Evolutionary conservation across 2,797 vertebrate species (phyloP).

Genomic region (Sebastes diploproa): DNA sequence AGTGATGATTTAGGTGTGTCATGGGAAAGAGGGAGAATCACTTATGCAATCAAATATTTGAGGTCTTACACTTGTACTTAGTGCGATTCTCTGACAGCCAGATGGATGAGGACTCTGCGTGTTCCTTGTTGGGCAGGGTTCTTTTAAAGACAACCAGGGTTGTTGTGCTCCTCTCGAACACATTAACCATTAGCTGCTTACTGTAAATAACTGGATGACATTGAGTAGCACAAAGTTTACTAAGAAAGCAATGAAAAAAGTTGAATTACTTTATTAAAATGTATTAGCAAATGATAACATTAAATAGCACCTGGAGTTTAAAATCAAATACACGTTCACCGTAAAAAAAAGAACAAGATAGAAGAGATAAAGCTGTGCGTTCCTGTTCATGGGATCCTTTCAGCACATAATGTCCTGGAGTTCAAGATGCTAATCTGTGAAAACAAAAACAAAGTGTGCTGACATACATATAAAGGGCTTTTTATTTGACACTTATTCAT

Average conservation of each 20-base stretch:
- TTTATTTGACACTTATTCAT: not conserved
- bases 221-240: constrained; percentile 1
- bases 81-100: not conserved
- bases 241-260: not conserved
- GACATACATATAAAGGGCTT: not conserved
- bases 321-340: not conserved
- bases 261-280: not conserved
- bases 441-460: constrained; percentile 21
- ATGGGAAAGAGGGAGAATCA: not conserved
- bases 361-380: not conserved
- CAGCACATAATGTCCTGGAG: constrained; percentile 85
- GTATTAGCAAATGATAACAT: not conserved
- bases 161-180: not conserved
- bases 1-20: not conserved
- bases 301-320: not conserved
- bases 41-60: not conserved
- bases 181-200: not conserved
- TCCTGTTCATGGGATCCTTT: constrained; percentile 88
- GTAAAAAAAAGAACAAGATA: not conserved
- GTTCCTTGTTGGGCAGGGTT: not conserved
- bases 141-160: not conserved
- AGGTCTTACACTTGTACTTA: not conserved
- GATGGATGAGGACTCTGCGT: not conserved
- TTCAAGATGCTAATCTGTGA: constrained; percentile 83
- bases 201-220: not conserved